A percentile compares a stretch with the other conserved stretches of the same genome.
These are phyloP conservation scores for Helicoverpa zea DNA, from an alignment of 1,140 invertebrate genomes.

Conservation along the genomic window DNA sequence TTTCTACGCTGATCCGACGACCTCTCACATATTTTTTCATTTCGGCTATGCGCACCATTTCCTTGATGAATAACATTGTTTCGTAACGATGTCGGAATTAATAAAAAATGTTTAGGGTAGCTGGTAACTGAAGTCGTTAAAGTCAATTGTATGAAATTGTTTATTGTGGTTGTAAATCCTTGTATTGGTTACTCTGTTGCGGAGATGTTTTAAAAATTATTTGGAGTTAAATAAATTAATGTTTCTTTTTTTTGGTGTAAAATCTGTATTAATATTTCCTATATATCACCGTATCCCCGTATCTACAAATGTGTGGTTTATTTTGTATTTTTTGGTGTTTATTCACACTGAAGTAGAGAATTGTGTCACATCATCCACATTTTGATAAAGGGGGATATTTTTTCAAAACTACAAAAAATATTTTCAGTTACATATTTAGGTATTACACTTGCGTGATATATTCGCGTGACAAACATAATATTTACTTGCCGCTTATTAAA, in stretches of 20 bases:
- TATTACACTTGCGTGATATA: slow-evolving; percentile 11
- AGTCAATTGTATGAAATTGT: slow-evolving; percentile 27
- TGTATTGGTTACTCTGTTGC: slow-evolving; percentile 5
- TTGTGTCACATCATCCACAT: too few relatives aligned
- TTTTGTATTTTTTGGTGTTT: too few relatives aligned
- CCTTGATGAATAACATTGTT: slow-evolving; percentile 36
- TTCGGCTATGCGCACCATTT: slow-evolving; percentile 13
- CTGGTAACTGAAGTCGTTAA: slow-evolving; percentile 10
- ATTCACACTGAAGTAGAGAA: too few relatives aligned
- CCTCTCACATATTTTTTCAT: slow-evolving; percentile 26
- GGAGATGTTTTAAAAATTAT: background rate
- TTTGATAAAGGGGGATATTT: too few relatives aligned
- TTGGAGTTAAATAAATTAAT: too few relatives aligned
- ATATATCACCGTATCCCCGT: too few relatives aligned
- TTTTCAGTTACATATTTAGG: background rate
- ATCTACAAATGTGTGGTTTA: too few relatives aligned
- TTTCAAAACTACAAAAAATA: background rate
- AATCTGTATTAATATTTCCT: too few relatives aligned
- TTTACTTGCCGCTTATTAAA: slow-evolving; percentile 38
- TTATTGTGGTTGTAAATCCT: slow-evolving; percentile 24
- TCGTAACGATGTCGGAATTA: slow-evolving; percentile 17
- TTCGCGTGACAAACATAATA: slow-evolving; percentile 17
- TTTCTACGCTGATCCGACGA: slow-evolving; percentile 26
- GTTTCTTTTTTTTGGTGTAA: too few relatives aligned
- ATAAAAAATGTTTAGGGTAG: slow-evolving; percentile 1